These are phyloP conservation scores for Cosmia pyralina DNA, from an alignment of 2,888 invertebrate species.

Conservation along the genomic window DNA sequence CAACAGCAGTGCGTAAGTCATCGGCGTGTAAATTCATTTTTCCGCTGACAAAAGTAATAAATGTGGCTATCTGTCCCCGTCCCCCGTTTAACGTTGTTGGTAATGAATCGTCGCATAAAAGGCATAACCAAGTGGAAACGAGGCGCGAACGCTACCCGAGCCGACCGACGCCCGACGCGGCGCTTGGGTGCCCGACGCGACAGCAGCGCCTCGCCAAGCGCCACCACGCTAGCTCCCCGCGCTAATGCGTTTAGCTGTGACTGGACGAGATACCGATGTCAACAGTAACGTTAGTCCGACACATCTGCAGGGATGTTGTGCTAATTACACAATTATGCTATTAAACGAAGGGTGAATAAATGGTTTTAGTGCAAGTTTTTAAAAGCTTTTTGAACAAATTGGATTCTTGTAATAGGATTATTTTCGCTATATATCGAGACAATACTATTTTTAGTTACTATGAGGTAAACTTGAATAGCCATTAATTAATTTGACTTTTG, in stretches of 20 bases:
- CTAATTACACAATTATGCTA: constrained; percentile 66
- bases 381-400: constrained; percentile 35
- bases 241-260: constrained; percentile 80
- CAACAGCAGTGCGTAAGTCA: constrained; percentile 65
- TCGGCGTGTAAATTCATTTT: constrained; percentile 87
- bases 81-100: constrained; percentile 81
- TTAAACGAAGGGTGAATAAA: constrained; percentile 56
- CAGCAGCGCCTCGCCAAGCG: constrained; percentile 26
- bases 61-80: constrained; percentile 87
- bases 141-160: constrained; percentile 71
- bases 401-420: not conserved
- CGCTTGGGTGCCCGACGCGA: constrained; percentile 23
- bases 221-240: constrained; percentile 55
- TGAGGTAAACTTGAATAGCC: not conserved
- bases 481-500: not conserved
- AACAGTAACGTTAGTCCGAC: constrained; percentile 70
- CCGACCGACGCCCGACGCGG: constrained; percentile 23
- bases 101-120: constrained; percentile 90
- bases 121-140: constrained; percentile 89
- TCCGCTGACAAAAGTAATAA: constrained; percentile 90
- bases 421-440: not conserved
- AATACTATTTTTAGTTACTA: not conserved
- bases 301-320: constrained; percentile 57
- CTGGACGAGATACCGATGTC: constrained; percentile 77
- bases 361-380: constrained; percentile 41